Conservation (phyloP, 2,888 invertebrate genomes). For the Erebia aethiops region DNA sequence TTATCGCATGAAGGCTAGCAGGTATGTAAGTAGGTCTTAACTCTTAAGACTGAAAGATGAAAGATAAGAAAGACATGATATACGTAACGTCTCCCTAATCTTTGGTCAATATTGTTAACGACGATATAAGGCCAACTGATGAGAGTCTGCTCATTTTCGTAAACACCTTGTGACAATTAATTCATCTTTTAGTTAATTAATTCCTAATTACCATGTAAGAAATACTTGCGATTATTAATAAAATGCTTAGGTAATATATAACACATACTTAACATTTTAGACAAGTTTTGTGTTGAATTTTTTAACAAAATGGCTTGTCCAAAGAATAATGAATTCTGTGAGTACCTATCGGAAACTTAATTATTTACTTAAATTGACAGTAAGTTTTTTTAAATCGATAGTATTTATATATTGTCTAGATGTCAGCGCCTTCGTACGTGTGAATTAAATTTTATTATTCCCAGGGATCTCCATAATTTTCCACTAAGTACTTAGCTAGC, state of each 20-base stretch:
- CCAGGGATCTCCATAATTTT: too few relatives aligned
- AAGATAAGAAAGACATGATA: slow-evolving; percentile 63
- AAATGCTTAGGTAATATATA: neutral
- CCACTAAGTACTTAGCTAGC: too few relatives aligned
- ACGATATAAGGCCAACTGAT: slow-evolving; percentile 52
- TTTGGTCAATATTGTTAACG: slow-evolving; percentile 71
- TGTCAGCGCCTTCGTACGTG: too few relatives aligned
- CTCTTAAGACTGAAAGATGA: slow-evolving; percentile 52
- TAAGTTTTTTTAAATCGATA: too few relatives aligned
- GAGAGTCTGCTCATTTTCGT: slow-evolving; percentile 52
- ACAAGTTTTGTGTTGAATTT: slow-evolving; percentile 1
- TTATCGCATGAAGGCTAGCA: too few relatives aligned
- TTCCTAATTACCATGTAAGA: neutral
- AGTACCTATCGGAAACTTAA: slow-evolving; percentile 52
- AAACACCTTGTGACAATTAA: slow-evolving; percentile 46
- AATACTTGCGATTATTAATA: neutral
- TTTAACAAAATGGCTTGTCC: slow-evolving; percentile 45
- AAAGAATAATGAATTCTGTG: slow-evolving; percentile 74
- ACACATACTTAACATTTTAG: neutral
- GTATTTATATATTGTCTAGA: too few relatives aligned
- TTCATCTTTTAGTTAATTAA: slow-evolving; percentile 4
- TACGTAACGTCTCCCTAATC: slow-evolving; percentile 59
- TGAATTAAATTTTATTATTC: too few relatives aligned
- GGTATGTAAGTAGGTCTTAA: slow-evolving; percentile 45
- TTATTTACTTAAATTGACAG: too few relatives aligned